These are phyloP conservation scores for Zophobas atratus DNA, from an alignment of 1,140 invertebrate species.

Conservation along the genomic window DNA sequence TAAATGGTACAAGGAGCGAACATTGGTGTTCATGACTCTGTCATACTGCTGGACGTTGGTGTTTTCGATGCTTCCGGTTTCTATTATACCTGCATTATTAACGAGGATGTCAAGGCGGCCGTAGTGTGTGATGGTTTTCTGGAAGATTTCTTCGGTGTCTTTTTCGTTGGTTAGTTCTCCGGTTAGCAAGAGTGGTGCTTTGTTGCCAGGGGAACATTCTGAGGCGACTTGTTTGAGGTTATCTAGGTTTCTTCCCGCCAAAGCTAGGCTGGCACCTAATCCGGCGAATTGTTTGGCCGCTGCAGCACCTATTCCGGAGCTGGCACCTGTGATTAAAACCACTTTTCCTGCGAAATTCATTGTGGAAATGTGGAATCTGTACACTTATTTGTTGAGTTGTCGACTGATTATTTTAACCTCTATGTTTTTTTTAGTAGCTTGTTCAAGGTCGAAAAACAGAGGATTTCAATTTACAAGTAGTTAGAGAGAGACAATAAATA, in stretches of 20 bases:
- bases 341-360: constrained; percentile 73
- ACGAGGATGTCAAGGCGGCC: constrained; percentile 84
- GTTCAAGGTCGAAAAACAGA: no score
- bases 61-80: constrained; percentile 86
- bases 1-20: constrained; percentile 87
- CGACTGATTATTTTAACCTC: no score
- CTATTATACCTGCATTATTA: constrained; percentile 92
- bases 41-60: constrained; percentile 89
- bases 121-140: constrained; percentile 79
- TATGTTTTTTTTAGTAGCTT: neutral
- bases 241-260: constrained; percentile 78
- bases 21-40: constrained; percentile 87
- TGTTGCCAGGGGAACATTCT: constrained; percentile 69
- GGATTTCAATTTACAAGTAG: no score
- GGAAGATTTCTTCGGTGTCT: constrained; percentile 81
- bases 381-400: no score
- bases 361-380: neutral
- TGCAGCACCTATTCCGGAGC: constrained; percentile 84
- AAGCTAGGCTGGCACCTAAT: constrained; percentile 73
- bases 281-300: constrained; percentile 80
- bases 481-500: no score
- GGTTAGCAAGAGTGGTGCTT: constrained; percentile 70
- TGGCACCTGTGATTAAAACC: constrained; percentile 80
- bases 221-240: constrained; percentile 75
- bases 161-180: constrained; percentile 84